Percentiles rank a stretch among this genome's conserved stretches.
These are phyloP conservation scores for Montipora cactus DNA, from an alignment of 64 coral and sea anemone species.

Conservation along the genomic window DNA sequence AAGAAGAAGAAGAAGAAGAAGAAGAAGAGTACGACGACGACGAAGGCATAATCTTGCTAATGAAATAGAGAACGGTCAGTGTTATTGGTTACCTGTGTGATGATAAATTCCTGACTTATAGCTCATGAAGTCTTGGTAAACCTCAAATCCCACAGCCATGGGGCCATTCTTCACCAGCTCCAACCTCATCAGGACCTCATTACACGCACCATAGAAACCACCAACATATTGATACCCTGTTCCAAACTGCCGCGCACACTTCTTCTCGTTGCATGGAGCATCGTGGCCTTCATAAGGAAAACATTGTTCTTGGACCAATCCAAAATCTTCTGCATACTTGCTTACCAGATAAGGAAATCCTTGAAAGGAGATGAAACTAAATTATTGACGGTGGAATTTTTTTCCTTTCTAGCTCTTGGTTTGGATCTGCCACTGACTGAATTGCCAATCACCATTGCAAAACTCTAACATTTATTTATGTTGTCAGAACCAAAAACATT, in stretches of 20 bases:
- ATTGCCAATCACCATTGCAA: too few species aligned
- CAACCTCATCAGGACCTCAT: constrained; percentile 71
- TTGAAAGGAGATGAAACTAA: background rate
- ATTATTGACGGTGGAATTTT: too few species aligned
- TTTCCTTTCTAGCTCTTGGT: too few species aligned
- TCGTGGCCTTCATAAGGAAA: constrained; percentile 78
- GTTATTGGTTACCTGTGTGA: constrained; percentile 64
- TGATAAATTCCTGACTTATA: constrained; percentile 86
- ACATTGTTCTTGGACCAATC: constrained; percentile 77
- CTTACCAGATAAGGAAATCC: constrained; percentile 88
- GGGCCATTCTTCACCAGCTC: constrained; percentile 85
- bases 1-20: too few species aligned
- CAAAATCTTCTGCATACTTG: constrained; percentile 85
- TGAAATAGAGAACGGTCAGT: background rate
- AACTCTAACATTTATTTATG: too few species aligned
- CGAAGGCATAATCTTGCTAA: background rate
- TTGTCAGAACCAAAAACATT: too few species aligned
- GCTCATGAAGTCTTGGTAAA: constrained; percentile 66
- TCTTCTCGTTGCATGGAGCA: constrained; percentile 27
- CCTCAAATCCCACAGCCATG: constrained; percentile 69
- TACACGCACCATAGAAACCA: constrained; percentile 88
- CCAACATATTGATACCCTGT: constrained; percentile 74
- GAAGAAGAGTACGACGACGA: too few species aligned
- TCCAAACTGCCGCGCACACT: constrained; percentile 66
- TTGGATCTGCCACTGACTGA: too few species aligned